Evolutionary conservation across 2,888 invertebrate species (phyloP).

Genomic region (Arrhopalites spinosus): DNA sequence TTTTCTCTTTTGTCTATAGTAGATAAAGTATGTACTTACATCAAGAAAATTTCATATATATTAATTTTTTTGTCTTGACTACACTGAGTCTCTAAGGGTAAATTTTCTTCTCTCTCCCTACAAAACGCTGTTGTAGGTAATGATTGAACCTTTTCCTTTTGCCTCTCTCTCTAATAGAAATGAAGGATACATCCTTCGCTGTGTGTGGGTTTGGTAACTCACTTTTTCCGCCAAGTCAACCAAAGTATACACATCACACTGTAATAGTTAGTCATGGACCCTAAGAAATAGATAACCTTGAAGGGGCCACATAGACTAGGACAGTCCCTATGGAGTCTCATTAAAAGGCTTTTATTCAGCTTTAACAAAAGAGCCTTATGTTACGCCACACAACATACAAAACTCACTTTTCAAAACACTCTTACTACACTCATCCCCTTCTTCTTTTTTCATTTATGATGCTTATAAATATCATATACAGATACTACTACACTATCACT

Average conservation of each 20-base stretch:
- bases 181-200: not conserved
- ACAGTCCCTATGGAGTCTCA: conserved; percentile 29
- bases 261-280: not conserved
- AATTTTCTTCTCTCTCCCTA: not conserved
- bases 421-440: not conserved
- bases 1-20: conserved; percentile 47
- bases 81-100: not conserved
- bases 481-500: too few species aligned
- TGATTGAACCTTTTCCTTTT: not conserved
- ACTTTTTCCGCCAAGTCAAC: conserved; percentile 28
- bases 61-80: not conserved
- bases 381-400: not conserved
- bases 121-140: not conserved
- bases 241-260: too few species aligned
- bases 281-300: conserved; percentile 25
- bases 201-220: conserved; percentile 29
- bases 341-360: conserved; percentile 38
- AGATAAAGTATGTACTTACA: too few species aligned
- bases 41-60: too few species aligned
- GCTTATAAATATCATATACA: too few species aligned
- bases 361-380: conserved; percentile 21
- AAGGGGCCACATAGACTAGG: conserved; percentile 16
- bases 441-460: not conserved
- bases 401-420: conserved; percentile 1
- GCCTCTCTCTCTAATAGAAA: not conserved